Evolutionary conservation across 2,888 invertebrate species (phyloP), one percentile per base, ranked within the genome.

Genomic region (Dryadula phaetusa): DNA sequence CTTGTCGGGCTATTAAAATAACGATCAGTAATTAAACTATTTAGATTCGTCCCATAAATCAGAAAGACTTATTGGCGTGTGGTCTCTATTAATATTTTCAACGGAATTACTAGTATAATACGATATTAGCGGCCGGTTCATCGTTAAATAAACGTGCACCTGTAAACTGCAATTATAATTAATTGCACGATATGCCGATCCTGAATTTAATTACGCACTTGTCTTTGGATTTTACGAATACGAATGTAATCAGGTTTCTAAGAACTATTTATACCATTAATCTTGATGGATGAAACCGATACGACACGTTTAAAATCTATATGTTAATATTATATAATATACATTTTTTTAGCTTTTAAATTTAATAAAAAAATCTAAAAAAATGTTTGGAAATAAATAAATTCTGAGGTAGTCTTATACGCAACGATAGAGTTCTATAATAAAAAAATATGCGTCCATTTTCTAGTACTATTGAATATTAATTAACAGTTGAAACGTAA

Each of bases 11-110:
- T 3, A 46, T 54, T 58, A 49, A 37, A 44, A 56, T 53, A 54
- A 47, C 22, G 53, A 47, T 56, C 20, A 49, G 42, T 54, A 47
- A 67, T 64, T 61, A 37, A 70, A 64, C 40, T 54, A 63, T 61
- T 53, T 46, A 49, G 37, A 66, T 66, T 46, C 49, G 20, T 40
- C 20, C 7, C 52, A 62, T 58, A 70, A 61, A 64, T 67, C 70
- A 66, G 61, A 42, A 25, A 44, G 58, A 66, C 49, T 53, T 60
- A 47, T 16, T 66, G 54, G 54, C 49, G 54, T 64, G 47, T 61
- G 66, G 60, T 61, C 34, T 25, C 47, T 44, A 62, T 67, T 64
- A 60, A 67, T 66, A 66, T 62, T 53, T 58, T 65, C 62, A 62
- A 64, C 62, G 62, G 49, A 28, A 52, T 60, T 60, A n/a, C n/a